phyloP scores from a whole-genome alignment of 2,797 vertebrate species.

The Propithecus perrieri region DNA sequence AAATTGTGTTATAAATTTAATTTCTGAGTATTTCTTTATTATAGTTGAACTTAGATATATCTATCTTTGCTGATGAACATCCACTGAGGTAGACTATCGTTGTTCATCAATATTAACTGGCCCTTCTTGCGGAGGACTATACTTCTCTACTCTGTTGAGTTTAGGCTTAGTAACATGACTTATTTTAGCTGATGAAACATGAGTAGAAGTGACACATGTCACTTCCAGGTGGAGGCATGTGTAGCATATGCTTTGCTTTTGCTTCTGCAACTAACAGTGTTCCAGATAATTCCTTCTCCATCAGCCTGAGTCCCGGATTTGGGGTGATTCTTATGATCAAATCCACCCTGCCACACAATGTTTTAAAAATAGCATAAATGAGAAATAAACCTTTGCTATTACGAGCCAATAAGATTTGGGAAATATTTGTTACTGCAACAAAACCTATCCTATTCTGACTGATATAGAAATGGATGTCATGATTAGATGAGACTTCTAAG shows the following conservation, averaged over 20 bases:
- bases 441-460: not conserved
- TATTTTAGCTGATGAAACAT: not conserved
- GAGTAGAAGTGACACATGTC: not conserved
- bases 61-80: not conserved
- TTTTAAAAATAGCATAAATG: not conserved
- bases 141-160: not conserved
- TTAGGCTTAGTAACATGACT: not conserved
- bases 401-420: not conserved
- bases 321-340: not conserved
- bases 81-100: not conserved
- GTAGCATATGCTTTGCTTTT: not conserved
- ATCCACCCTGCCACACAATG: not conserved
- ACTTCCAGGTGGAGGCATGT: not conserved
- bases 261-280: not conserved
- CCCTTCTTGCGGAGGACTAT: not conserved
- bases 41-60: not conserved
- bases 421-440: not conserved
- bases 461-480: not conserved
- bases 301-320: not conserved
- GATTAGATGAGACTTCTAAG: not conserved
- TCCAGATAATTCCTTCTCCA: not conserved
- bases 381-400: not conserved
- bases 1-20: not conserved
- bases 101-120: not conserved
- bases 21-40: not conserved